Evolutionary conservation across 1,140 invertebrate species (phyloP), one percentile per base, ranked within the genome.

Genomic region (Prorops nasuta): DNA sequence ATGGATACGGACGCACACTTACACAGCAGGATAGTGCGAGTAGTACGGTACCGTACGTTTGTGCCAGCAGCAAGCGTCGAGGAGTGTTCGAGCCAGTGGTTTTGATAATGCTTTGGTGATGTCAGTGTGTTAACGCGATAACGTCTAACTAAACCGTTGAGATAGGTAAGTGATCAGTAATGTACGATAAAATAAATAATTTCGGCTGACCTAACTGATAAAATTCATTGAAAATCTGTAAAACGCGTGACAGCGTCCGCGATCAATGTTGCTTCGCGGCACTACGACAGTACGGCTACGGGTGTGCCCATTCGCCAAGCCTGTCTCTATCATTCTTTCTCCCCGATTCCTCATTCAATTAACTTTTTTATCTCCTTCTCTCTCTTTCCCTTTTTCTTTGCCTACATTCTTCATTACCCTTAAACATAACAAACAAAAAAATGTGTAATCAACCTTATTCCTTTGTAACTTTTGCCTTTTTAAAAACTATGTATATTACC

Each of bases 241-340:
- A n/a, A n/a, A 8, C 31, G 19, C 20, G n/a, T 40, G 37, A 49
- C 49, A 60, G 52, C 53, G 44, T 44, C 47, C 42, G 47, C 67
- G 68, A 69, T 69, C 67, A 64, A 70, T 70, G 64, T 49, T 59
- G 36, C 42, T 53, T 50, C 34, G 44, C 45, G 16, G 22, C 37
- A 37, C 38, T 31, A n/a, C n/a, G n/a, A n/a, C n/a, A n/a, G n/a
- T n/a, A n/a, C n/a, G n/a, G n/a, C n/a, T n/a, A 51, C 68, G 68
- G 68, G 68, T 71, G 68, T 71, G 68, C 56, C 68, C 65, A 54
- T 54, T 60, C 35, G 49, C 44, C 50, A 44, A 53, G 53, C 55
- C 43, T 52, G n/a, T 12, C 31, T 19, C 51, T 49, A 49, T 24
- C 48, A 32, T 39, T 52, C 34, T 38, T 43, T 54, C 28, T 31